These are phyloP conservation scores for Probaryconus sp. DNA, from an alignment of 1,140 invertebrate genomes.

Conservation along the genomic window DNA sequence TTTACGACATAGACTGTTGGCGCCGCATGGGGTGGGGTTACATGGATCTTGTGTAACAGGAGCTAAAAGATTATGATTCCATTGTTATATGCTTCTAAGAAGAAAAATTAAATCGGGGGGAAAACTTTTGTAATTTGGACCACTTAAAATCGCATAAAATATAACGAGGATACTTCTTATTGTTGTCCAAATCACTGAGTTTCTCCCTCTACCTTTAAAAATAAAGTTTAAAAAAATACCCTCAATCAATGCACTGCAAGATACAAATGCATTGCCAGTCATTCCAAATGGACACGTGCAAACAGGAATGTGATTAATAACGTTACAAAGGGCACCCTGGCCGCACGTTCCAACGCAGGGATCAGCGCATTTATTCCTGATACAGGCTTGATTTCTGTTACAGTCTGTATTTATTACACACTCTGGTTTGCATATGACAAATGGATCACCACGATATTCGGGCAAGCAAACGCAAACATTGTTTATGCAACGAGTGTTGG, in stretches of 20 bases:
- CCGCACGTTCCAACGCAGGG: conserved; percentile 85
- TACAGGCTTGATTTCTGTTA: conserved; percentile 81
- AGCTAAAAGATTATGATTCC: conserved; percentile 70
- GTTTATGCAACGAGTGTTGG: conserved; percentile 79
- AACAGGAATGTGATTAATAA: conserved; percentile 84
- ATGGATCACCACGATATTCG: conserved; percentile 76
- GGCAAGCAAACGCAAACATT: conserved; percentile 76
- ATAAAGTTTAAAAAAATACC: no score
- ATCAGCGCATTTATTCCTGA: conserved; percentile 83
- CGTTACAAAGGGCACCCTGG: conserved; percentile 82
- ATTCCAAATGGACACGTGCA: conserved; percentile 83
- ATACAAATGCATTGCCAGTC: conserved; percentile 83
- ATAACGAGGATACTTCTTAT: no score
- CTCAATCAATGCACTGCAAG: conserved; percentile 63
- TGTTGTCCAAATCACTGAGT: no score
- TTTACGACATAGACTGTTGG: conserved; percentile 82
- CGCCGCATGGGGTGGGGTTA: conserved; percentile 83
- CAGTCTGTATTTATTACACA: conserved; percentile 85
- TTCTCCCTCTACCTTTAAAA: no score
- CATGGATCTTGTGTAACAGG: conserved; percentile 81
- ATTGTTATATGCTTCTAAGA: no score
- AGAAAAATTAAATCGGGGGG: no score
- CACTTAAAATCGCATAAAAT: no score
- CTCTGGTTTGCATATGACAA: conserved; percentile 82
- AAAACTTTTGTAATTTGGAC: no score